Conservation (phyloP, 2,888 invertebrate species). For the Coronaproctus castanopsis region DNA sequence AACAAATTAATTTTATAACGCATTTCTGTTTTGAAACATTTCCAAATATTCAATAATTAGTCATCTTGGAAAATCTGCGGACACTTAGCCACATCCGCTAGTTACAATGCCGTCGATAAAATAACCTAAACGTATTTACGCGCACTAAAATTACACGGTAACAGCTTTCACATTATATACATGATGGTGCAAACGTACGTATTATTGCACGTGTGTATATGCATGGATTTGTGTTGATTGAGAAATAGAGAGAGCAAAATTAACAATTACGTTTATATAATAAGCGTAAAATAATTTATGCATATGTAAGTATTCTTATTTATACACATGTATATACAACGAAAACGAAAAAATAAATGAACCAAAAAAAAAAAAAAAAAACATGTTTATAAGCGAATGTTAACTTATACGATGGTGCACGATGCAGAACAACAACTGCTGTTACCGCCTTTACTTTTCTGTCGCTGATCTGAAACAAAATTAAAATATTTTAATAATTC, state of each 20-base stretch:
- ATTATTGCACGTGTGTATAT: too few species aligned
- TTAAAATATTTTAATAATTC: slow-evolving; percentile 18
- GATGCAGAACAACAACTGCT: slow-evolving; percentile 87
- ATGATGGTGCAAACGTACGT: neutral
- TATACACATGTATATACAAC: neutral
- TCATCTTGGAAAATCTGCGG: too few species aligned
- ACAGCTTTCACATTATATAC: neutral
- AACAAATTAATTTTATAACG: too few species aligned
- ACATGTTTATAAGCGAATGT: neutral
- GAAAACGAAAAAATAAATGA: neutral
- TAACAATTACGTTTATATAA: neutral
- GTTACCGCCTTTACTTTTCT: slow-evolving; percentile 85
- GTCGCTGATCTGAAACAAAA: slow-evolving; percentile 66
- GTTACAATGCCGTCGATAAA: too few species aligned
- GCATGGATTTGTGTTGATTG: too few species aligned
- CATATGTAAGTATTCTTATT: neutral
- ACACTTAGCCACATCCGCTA: too few species aligned
- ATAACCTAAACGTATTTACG: neutral
- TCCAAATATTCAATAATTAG: too few species aligned
- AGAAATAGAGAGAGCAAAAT: neutral
- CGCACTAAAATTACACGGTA: neutral
- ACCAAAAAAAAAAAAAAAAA: neutral
- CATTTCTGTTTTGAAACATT: too few species aligned
- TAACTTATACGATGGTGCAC: slow-evolving; percentile 73
- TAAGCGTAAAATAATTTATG: too few species aligned